Evolutionary conservation across 2,888 invertebrate genomes (phyloP).

Genomic region (Ophion ellenae): DNA sequence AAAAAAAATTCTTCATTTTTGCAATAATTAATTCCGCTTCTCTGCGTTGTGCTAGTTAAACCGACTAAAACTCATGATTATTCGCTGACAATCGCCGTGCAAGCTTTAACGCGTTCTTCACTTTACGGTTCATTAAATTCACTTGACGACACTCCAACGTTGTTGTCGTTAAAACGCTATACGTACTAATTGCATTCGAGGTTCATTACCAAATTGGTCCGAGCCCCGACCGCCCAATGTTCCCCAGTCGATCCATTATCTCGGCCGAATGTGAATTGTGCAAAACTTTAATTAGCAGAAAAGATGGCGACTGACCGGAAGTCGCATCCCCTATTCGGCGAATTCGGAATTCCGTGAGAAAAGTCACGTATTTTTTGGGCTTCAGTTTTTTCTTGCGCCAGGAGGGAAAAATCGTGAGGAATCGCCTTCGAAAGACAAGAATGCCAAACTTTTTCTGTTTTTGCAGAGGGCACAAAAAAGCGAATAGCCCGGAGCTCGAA

Average conservation of each 20-base stretch:
- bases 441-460: constrained; percentile 22
- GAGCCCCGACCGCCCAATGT: constrained; percentile 24
- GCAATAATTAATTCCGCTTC: constrained; percentile 9
- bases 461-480: constrained; percentile 55
- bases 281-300: constrained; percentile 52
- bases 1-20: not conserved
- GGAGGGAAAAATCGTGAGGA: constrained; percentile 16
- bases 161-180: constrained; percentile 46
- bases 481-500: constrained; percentile 54
- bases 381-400: constrained; percentile 18
- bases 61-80: not conserved
- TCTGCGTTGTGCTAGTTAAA: not conserved
- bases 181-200: constrained; percentile 42
- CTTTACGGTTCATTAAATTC: constrained; percentile 58
- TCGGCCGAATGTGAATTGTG: constrained; percentile 15
- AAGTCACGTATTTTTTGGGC: constrained; percentile 33
- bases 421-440: constrained; percentile 39
- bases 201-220: constrained; percentile 46
- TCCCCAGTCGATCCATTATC: constrained; percentile 19
- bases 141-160: constrained; percentile 29
- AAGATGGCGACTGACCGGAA: constrained; percentile 54
- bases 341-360: constrained; percentile 37
- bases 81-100: constrained; percentile 1
- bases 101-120: constrained; percentile 25
- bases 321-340: constrained; percentile 29